These are phyloP conservation scores for Sebastiscus tertius DNA, from an alignment of 2,797 vertebrate genomes.

Conservation along the genomic window DNA sequence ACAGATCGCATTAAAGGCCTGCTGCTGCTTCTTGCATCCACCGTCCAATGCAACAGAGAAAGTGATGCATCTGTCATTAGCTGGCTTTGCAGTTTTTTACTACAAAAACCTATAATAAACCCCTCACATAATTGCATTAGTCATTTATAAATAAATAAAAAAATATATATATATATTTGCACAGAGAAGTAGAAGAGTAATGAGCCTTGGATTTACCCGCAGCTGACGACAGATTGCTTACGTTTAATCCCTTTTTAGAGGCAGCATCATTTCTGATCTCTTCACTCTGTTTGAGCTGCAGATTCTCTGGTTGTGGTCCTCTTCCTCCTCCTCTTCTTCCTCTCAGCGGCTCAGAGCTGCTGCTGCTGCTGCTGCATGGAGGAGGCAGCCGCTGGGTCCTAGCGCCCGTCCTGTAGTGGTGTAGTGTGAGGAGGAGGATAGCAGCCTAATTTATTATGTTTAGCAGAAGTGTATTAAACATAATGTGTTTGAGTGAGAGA, in stretches of 20 bases:
- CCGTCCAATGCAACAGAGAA: constrained; percentile 69
- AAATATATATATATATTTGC: constrained; percentile 8
- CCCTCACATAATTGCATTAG: constrained; percentile 1
- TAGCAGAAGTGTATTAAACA: background rate
- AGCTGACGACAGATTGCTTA: constrained; percentile 78
- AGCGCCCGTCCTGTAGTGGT: constrained; percentile 2
- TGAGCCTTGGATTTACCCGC: constrained; percentile 67
- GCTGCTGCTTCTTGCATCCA: constrained; percentile 57
- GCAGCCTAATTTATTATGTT: background rate
- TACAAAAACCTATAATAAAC: constrained; percentile 29
- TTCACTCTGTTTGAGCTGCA: constrained; percentile 80
- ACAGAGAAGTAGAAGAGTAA: constrained; percentile 54
- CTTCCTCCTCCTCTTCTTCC: constrained; percentile 36
- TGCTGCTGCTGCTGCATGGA: constrained; percentile 71
- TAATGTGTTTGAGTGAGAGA: background rate
- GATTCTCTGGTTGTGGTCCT: constrained; percentile 72
- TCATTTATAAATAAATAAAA: background rate
- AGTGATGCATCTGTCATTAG: constrained; percentile 82
- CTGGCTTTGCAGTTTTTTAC: constrained; percentile 49
- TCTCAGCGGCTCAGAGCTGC: constrained; percentile 52
- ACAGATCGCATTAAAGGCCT: constrained; percentile 77
- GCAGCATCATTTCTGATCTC: constrained; percentile 84
- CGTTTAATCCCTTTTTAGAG: constrained; percentile 81
- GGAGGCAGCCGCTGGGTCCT: constrained; percentile 74
- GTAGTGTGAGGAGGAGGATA: background rate